Percentiles rank a stretch among this genome's conserved stretches.
phyloP scores from a whole-genome alignment of 1,140 invertebrate species.

The Ooceraea biroi region DNA sequence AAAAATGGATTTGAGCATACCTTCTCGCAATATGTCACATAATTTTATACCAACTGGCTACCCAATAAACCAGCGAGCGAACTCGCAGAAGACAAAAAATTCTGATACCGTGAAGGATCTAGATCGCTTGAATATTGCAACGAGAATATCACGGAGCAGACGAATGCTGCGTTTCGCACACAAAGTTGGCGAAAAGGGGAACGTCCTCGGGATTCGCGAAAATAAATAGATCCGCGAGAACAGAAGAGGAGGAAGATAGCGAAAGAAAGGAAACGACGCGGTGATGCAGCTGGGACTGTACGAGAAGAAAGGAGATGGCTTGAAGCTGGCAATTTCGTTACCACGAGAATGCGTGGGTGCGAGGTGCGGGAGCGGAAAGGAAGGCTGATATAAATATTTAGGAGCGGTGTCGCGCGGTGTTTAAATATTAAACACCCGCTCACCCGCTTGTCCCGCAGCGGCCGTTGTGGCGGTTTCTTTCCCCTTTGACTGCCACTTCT shows the following conservation, averaged over 20 bases:
- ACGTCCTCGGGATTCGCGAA: conserved; percentile 37
- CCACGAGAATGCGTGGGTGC: not conserved
- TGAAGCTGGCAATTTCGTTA: conserved; percentile 71
- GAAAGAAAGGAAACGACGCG: not conserved
- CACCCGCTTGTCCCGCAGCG: conserved; percentile 27
- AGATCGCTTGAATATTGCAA: conserved; percentile 2
- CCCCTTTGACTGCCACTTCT: conserved; percentile 17
- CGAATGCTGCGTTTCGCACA: not conserved
- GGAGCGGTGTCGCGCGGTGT: conserved; percentile 46
- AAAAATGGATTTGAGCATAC: not conserved
- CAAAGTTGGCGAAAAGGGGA: conserved; percentile 28
- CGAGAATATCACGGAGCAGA: not conserved
- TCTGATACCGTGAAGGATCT: conserved; percentile 6
- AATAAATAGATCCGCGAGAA: conserved; percentile 53
- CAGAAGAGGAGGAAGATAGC: not conserved
- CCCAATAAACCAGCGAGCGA: too few species aligned
- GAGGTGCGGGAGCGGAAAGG: not conserved
- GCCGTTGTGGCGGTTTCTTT: conserved; percentile 13
- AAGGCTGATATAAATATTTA: conserved; percentile 73
- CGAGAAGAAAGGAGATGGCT: conserved; percentile 27
- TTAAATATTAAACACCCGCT: conserved; percentile 75
- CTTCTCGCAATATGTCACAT: not conserved
- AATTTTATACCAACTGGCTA: not conserved
- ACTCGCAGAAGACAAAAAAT: too few species aligned
- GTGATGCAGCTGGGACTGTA: not conserved